These are phyloP conservation scores for Crotalus viridis DNA, from an alignment of 2,113 vertebrate species.

Conservation along the genomic window DNA sequence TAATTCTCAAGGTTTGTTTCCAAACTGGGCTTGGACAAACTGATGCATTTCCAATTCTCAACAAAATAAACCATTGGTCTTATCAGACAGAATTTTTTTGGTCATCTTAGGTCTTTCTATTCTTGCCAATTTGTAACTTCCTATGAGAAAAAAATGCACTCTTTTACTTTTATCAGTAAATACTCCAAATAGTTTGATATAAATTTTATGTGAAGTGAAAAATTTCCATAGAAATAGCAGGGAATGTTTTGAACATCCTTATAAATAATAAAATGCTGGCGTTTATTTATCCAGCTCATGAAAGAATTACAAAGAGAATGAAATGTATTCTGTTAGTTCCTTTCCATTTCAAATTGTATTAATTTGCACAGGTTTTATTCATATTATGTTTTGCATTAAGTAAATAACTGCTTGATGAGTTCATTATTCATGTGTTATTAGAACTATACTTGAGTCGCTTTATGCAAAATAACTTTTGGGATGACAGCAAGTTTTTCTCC, in stretches of 20 bases:
- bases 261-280: neutral
- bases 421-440: conserved; percentile 20
- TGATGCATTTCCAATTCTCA: neutral
- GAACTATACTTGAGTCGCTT: conserved; percentile 20
- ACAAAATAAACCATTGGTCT: neutral
- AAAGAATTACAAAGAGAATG: neutral
- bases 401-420: conserved; percentile 41
- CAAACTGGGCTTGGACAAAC: neutral
- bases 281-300: neutral
- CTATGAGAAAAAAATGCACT: neutral
- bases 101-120: neutral
- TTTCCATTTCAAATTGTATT: neutral
- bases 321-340: neutral
- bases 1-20: neutral
- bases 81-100: neutral
- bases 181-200: neutral
- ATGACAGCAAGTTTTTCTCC: neutral
- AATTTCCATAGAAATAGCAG: neutral
- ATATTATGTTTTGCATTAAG: neutral
- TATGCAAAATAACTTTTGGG: neutral
- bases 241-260: neutral
- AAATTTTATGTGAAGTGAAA: neutral
- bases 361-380: conserved; percentile 16
- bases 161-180: neutral
- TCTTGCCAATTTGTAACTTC: neutral